A percentile compares a stretch with the other conserved stretches of the same genome.
phyloP scores from a whole-genome alignment of 2,888 invertebrate genomes.

The Frankliniella fusca region DNA sequence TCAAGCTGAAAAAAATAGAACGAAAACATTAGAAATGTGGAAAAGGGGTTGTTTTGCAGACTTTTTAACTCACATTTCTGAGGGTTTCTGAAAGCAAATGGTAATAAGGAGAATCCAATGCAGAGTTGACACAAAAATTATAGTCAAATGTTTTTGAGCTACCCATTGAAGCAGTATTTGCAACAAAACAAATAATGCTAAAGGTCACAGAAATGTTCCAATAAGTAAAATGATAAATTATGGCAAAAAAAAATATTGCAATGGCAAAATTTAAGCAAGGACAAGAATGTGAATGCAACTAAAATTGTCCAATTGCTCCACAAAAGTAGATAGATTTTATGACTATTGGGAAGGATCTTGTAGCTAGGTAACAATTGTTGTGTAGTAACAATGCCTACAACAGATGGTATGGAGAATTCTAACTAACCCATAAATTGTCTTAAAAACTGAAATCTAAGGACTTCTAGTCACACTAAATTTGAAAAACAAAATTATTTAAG shows the following conservation, averaged over 20 bases:
- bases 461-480: too few species aligned
- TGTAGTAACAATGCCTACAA: too few species aligned
- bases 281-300: not conserved
- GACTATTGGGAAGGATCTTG: not conserved
- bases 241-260: not conserved
- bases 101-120: not conserved
- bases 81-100: not conserved
- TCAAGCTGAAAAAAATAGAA: slow-evolving; percentile 63
- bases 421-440: too few species aligned
- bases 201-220: not conserved
- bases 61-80: not conserved
- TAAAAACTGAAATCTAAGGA: too few species aligned
- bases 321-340: not conserved
- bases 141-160: not conserved
- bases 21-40: slow-evolving; percentile 28
- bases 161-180: not conserved
- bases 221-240: not conserved
- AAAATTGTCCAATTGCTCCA: not conserved
- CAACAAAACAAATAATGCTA: too few species aligned
- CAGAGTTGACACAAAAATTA: not conserved
- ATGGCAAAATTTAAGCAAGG: not conserved
- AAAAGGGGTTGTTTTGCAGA: not conserved
- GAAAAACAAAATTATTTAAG: too few species aligned
- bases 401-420: too few species aligned
- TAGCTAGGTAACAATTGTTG: not conserved